A percentile compares a stretch with the other conserved stretches of the same genome.
Conservation (phyloP, 2,888 invertebrate species). For the Patella caerulea region DNA sequence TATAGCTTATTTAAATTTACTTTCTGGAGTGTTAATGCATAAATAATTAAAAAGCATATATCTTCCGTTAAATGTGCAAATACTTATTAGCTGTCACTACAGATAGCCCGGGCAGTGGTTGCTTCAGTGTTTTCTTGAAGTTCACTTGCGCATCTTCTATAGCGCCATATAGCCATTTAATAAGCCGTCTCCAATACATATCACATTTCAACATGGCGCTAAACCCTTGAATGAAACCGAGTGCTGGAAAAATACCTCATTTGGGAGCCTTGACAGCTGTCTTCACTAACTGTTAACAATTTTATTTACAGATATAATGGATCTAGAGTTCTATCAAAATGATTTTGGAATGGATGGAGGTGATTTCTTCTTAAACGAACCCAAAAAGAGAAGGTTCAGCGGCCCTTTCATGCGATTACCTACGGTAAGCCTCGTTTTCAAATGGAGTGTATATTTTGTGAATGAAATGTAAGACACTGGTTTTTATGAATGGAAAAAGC, state of each 20-base stretch:
- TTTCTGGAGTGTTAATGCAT: too few relatives aligned
- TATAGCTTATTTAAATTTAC: too few relatives aligned
- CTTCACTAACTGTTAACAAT: background rate
- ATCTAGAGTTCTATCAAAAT: conserved; percentile 33
- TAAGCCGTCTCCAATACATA: background rate
- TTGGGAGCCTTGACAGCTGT: background rate
- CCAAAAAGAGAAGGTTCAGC: conserved; percentile 22
- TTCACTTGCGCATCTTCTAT: background rate
- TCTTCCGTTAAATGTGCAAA: too few relatives aligned
- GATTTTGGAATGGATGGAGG: conserved; percentile 35
- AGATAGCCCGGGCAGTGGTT: too few relatives aligned
- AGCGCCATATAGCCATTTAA: background rate
- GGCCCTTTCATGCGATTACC: conserved; percentile 13
- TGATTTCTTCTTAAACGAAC: conserved; percentile 28
- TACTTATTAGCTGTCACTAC: background rate
- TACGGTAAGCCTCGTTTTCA: conserved; percentile 21
- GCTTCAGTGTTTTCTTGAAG: background rate
- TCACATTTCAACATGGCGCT: conserved; percentile 29
- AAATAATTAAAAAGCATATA: too few relatives aligned
- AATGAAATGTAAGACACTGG: too few relatives aligned
- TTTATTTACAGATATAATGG: conserved; percentile 26
- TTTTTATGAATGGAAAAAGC: too few relatives aligned
- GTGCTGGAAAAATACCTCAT: too few relatives aligned
- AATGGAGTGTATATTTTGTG: too few relatives aligned
- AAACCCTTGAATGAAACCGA: background rate